Conservation (phyloP, 37 sponge, comb jelly and placozoan genomes). For the Agelas oroides region DNA sequence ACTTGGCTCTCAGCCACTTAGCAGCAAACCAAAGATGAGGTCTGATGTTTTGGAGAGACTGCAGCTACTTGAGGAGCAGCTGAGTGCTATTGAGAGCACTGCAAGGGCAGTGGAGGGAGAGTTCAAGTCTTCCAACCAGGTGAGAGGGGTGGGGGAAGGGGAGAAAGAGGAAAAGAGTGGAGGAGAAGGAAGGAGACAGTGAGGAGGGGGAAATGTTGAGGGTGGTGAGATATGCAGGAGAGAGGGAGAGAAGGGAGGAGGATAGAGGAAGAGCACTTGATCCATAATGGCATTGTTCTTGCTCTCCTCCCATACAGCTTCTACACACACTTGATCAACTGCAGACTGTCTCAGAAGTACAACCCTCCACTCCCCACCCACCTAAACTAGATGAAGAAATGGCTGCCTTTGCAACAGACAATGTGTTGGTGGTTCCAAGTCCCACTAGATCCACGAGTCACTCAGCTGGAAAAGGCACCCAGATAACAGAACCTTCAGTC, state of each 20-base stretch:
- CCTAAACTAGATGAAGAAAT: no score
- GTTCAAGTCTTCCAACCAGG: constrained; percentile 50
- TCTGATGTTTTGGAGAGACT: constrained; percentile 26
- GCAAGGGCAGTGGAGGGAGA: constrained; percentile 59
- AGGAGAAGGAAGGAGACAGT: not conserved
- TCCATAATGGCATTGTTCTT: not conserved
- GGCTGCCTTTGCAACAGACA: no score
- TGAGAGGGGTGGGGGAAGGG: not conserved
- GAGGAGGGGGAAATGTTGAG: no score
- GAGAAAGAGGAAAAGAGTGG: not conserved
- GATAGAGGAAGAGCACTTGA: not conserved
- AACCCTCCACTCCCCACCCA: no score
- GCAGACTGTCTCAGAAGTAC: constrained; percentile 28
- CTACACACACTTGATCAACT: constrained; percentile 61
- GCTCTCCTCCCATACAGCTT: constrained; percentile 25
- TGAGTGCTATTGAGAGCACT: constrained; percentile 67
- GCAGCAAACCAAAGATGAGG: not conserved
- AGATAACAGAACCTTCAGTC: no score
- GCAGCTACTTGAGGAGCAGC: constrained; percentile 52
- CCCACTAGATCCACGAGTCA: no score
- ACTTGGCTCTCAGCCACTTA: no score
- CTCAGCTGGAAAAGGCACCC: no score
- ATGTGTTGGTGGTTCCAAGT: no score
- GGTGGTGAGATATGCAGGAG: no score
- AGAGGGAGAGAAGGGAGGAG: not conserved